Evolutionary conservation across 92 coral and sea anemone species (phyloP), one percentile per base, ranked within the genome.

Genomic region (Paramuricea clavata): DNA sequence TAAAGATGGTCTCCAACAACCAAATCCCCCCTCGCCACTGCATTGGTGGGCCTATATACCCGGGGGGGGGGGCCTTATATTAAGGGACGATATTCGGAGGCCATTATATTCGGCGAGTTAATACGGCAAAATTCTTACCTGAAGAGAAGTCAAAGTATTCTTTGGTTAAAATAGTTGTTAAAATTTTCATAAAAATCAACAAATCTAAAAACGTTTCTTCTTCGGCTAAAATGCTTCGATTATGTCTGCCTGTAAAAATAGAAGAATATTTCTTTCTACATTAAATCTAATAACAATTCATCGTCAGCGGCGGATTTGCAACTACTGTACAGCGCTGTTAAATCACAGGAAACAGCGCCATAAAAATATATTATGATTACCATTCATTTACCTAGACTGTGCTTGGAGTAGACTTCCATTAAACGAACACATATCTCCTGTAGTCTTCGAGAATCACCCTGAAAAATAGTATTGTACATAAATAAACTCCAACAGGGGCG

Each of bases 151-250:
- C 95, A 0, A 96, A 81, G 49, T 89, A 76, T 60, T 94, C 98
- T 71, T 93, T 94, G 15, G 98, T 92, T 82, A 96, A 85, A 73
- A 96, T 75, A 65, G 83, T 94, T 13, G 95, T 89, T 27, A 96
- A 90, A 70, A 96, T 94, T 83, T 92, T 94, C 93, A 94, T 94
- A 56, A 96, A 82, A 59, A 96, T 64, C 33, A 94, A 73, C 23
- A 96, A 93, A 74, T 94, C 98, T 62, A 90, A 79, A 49, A 87
- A 86, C 41, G 95, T 97, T 49, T 96, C 99, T 72, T 96, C 99
- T 35, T 96, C 99, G 3, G 91, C 93, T 1, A 89, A 88, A 16
- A 90, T 61, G 11, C 92, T 84, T 52, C 62, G 72, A 35, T 86
- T 92, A 32, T 88, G 94, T 89, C 93, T 96, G 43, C 99, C 99